phyloP scores from a whole-genome alignment of 2,797 vertebrate species.

The Tangara arthus region DNA sequence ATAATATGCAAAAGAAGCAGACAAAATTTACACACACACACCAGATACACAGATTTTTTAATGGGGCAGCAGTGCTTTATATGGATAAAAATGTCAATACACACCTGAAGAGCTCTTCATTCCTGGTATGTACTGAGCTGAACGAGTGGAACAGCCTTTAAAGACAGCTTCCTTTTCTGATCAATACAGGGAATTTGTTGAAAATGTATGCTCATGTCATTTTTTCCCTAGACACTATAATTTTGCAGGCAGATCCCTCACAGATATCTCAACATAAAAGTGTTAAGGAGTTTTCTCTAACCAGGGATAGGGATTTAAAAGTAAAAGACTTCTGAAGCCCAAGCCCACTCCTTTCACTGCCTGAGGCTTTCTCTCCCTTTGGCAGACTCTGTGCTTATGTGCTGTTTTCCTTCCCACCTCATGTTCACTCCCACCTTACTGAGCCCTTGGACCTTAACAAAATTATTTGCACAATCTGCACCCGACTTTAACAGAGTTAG shows the following conservation, averaged over 20 bases:
- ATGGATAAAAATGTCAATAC: background rate
- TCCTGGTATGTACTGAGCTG: background rate
- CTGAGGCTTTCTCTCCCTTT: background rate
- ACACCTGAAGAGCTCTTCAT: background rate
- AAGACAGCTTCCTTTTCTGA: background rate
- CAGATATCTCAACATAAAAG: background rate
- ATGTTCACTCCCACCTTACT: accelerated
- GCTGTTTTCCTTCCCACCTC: background rate
- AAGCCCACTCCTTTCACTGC: background rate
- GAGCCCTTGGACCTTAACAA: background rate
- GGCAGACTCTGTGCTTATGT: background rate
- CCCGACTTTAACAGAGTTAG: background rate
- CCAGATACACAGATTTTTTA: background rate
- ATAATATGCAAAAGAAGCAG: background rate
- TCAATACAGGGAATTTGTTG: background rate
- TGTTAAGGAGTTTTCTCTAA: background rate
- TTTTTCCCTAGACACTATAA: background rate
- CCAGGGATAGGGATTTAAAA: background rate
- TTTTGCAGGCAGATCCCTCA: background rate
- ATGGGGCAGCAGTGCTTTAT: background rate
- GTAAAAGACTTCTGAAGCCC: background rate
- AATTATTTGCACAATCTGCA: background rate
- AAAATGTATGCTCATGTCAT: background rate
- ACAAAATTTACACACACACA: background rate
- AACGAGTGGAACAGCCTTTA: background rate